Percentiles rank a stretch among this genome's conserved stretches.
phyloP scores from a whole-genome alignment of 2,888 invertebrate genomes.

The Caenorhabditis sp. region DNA sequence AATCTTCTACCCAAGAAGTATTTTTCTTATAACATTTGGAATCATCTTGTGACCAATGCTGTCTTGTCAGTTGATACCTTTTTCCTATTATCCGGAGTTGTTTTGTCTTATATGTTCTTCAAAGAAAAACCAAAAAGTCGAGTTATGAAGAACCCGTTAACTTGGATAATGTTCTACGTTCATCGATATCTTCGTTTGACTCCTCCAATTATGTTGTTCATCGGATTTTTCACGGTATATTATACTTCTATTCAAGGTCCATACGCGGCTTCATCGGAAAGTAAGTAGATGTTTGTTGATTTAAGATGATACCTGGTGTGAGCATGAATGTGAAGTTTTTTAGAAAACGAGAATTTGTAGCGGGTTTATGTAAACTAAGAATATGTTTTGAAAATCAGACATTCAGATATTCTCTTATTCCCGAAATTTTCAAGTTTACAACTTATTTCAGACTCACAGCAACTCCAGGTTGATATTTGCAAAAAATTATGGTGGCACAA shows the following conservation, averaged over 20 bases:
- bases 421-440: no score
- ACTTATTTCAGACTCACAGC: conserved; percentile 17
- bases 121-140: conserved; percentile 24
- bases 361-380: no score
- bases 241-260: conserved; percentile 24
- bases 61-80: conserved; percentile 59
- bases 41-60: conserved; percentile 43
- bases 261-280: conserved; percentile 8
- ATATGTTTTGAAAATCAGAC: no score
- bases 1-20: no score
- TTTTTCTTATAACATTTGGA: conserved; percentile 12
- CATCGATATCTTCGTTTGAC: conserved; percentile 52
- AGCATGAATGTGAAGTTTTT: no score
- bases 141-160: conserved; percentile 26
- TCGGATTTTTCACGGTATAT: conserved; percentile 38
- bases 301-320: no score
- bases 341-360: no score
- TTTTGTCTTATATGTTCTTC: conserved; percentile 57
- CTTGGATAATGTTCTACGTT: conserved; percentile 61
- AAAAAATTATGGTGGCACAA: conserved; percentile 48
- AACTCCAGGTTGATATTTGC: conserved; percentile 26
- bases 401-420: no score
- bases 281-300: no score
- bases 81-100: conserved; percentile 54
- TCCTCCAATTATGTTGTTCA: conserved; percentile 41